Percentiles rank a stretch among this genome's conserved stretches.
Evolutionary conservation across 2,888 invertebrate genomes (phyloP).

Genomic region (Craniophora ligustri): DNA sequence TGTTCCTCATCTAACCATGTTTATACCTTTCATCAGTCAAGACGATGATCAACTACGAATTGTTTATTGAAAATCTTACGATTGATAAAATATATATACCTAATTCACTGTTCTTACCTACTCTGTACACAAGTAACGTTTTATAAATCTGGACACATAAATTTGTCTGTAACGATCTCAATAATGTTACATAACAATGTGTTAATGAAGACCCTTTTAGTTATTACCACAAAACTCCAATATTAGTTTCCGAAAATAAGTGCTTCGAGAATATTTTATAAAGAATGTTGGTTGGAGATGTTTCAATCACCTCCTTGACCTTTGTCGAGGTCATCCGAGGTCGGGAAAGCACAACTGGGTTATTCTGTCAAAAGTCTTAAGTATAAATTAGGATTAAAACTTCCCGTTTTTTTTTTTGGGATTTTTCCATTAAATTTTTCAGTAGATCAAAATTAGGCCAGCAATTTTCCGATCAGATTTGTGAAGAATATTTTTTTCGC

Average conservation of each 20-base stretch:
- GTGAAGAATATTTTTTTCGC: too few species aligned
- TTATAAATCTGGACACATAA: constrained; percentile 13
- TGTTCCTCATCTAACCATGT: too few species aligned
- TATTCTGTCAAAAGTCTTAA: not conserved
- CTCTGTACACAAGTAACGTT: too few species aligned
- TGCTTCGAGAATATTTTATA: constrained; percentile 17
- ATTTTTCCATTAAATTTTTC: too few species aligned
- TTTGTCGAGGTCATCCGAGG: not conserved
- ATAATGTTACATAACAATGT: constrained; percentile 37
- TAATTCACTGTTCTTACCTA: too few species aligned
- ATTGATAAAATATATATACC: too few species aligned
- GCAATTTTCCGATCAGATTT: not conserved
- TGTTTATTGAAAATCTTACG: too few species aligned
- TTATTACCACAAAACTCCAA: constrained; percentile 23
- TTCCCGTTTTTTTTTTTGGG: too few species aligned
- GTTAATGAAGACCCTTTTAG: constrained; percentile 43
- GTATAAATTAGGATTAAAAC: not conserved
- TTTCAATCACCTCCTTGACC: constrained; percentile 22
- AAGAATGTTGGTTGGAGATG: constrained; percentile 7
- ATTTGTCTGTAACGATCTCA: constrained; percentile 20
- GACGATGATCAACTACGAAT: too few species aligned
- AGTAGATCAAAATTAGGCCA: not conserved
- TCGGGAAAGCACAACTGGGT: not conserved
- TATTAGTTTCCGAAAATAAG: constrained; percentile 31
- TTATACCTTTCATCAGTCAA: too few species aligned